These are phyloP conservation scores for Cyanoliseus patagonus DNA, from an alignment of 2,113 vertebrate genomes.

Conservation along the genomic window DNA sequence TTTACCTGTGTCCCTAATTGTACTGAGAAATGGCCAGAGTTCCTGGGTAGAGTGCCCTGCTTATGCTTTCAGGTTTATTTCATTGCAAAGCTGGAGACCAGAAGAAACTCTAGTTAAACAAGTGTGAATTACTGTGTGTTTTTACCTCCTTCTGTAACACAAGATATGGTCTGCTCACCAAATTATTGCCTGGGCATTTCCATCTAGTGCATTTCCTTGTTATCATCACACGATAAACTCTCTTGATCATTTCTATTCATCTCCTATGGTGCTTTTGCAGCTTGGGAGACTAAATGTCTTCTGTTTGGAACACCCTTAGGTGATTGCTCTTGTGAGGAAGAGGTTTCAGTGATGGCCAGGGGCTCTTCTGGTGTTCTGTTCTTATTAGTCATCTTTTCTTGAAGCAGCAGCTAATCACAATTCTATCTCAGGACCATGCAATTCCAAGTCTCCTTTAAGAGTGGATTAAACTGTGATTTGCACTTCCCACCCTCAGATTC, in stretches of 20 bases:
- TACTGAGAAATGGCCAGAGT: background rate
- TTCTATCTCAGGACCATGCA: background rate
- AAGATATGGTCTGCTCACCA: background rate
- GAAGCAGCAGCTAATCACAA: background rate
- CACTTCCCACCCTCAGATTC: background rate
- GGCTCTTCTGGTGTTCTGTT: background rate
- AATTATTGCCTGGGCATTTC: background rate
- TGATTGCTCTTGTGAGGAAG: background rate
- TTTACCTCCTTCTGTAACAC: background rate
- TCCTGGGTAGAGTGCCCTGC: background rate
- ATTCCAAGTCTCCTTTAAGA: background rate
- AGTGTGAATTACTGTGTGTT: background rate
- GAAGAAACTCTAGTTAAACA: background rate
- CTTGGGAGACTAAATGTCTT: background rate
- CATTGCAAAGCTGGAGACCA: background rate
- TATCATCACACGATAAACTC: background rate
- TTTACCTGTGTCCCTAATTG: background rate
- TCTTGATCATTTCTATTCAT: background rate
- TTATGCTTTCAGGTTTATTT: background rate
- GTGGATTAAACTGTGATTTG: background rate
- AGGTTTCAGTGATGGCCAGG: background rate
- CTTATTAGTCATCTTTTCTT: background rate
- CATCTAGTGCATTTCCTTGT: background rate
- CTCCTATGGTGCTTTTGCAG: background rate
- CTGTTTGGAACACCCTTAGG: background rate